Evolutionary conservation across 2,888 invertebrate species (phyloP), one percentile per base, ranked within the genome.

Genomic region (Melanotus villosus): DNA sequence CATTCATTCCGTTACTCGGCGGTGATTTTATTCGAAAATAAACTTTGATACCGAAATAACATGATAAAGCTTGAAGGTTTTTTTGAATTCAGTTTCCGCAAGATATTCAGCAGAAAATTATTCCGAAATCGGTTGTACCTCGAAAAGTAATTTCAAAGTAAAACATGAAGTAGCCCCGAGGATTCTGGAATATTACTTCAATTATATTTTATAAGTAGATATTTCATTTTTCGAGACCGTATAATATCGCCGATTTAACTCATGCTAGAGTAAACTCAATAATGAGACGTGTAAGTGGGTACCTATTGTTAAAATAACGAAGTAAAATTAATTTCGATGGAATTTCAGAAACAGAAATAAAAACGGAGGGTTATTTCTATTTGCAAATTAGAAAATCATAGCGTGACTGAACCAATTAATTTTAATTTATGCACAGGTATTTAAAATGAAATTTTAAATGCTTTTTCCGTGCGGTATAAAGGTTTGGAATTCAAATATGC

Each of bases 81-180:
- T 26, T 12, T 23, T 21, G 4, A 14, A 38, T 38, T 21, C 19
- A 14, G 21, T 23, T 47, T 47, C 1, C 18, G 47, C 14, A 14
- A 14, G 16, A 41, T 12, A 5, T 34, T 12, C 2, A 34, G n/a
- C n/a, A 34, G n/a, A 12, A 34, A 34, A 3, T 34, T 34, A 14
- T 16, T 14, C 41, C 7, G 41, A 7, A 41, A 16, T 41, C 41
- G 21, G 12, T 12, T 47, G 26, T 23, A n/a, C 23, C 4, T 2
- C 2, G 19, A 32, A 50, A 52, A 52, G 34, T 52, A 32, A 52
- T 52, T 52, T 52, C 52, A 52, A 52, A 52, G 52, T 32, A 52
- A 52, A 52, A 52, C 14, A 52, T 34, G 9, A 2, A 30, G n/a
- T 10, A 18, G 52, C 52, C 34, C 9, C 18, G n/a, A 32, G 52